Evolutionary conservation across 2,888 invertebrate genomes (phyloP).

Genomic region (Teleiodes luculella): DNA sequence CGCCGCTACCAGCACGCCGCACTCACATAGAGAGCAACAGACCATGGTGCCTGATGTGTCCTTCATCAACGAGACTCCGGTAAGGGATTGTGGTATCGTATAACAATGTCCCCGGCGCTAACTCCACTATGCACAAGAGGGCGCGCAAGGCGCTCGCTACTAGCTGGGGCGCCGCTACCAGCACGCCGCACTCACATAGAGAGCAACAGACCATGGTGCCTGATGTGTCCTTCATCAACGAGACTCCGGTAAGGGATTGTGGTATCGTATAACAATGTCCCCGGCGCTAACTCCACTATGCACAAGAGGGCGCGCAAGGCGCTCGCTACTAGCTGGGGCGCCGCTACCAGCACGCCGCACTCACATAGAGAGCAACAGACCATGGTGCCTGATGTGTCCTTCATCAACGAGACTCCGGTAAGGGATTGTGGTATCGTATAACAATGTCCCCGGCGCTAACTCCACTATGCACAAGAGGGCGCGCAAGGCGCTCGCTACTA

Average conservation of each 20-base stretch:
- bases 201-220: slow-evolving; percentile 51
- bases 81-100: slow-evolving; percentile 51
- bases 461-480: too few species aligned
- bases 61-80: slow-evolving; percentile 87
- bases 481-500: slow-evolving; percentile 87
- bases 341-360: slow-evolving; percentile 67
- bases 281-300: too few species aligned
- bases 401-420: slow-evolving; percentile 88
- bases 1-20: slow-evolving; percentile 66
- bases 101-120: too few species aligned
- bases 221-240: slow-evolving; percentile 84
- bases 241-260: slow-evolving; percentile 83
- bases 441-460: too few species aligned
- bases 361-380: slow-evolving; percentile 24
- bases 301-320: slow-evolving; percentile 86
- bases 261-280: too few species aligned
- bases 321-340: slow-evolving; percentile 84
- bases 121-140: too few species aligned
- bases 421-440: slow-evolving; percentile 37
- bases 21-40: slow-evolving; percentile 27
- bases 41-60: slow-evolving; percentile 80
- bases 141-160: slow-evolving; percentile 89
- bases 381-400: slow-evolving; percentile 81
- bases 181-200: slow-evolving; percentile 54
- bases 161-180: slow-evolving; percentile 79